phyloP scores from a whole-genome alignment of 1,140 invertebrate species.

The Muscidifurax raptorellus region DNA sequence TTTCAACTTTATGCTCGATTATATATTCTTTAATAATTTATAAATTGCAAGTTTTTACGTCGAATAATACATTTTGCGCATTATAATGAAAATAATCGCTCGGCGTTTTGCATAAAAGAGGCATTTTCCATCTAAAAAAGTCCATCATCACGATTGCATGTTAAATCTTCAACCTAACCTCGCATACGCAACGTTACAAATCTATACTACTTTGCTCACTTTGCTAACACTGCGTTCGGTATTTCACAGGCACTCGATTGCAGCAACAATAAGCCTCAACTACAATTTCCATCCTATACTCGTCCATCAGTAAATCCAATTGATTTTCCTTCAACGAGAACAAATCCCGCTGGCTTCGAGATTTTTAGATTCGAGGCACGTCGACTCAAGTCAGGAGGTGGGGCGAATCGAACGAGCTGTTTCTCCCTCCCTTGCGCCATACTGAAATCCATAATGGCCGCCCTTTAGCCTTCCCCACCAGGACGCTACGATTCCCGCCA shows the following conservation, averaged over 20 bases:
- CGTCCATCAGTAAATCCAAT: neutral
- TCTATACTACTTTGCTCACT: too few relatives aligned
- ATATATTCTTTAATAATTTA: slow-evolving; percentile 3
- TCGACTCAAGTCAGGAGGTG: neutral
- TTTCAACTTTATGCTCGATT: neutral
- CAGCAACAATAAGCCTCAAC: neutral
- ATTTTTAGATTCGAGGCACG: neutral
- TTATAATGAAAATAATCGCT: neutral
- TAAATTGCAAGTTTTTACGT: neutral
- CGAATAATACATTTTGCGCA: neutral
- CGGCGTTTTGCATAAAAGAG: neutral
- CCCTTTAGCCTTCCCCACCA: slow-evolving; percentile 46
- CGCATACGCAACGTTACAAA: too few relatives aligned
- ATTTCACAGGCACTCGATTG: too few relatives aligned
- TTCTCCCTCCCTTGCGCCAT: slow-evolving; percentile 63
- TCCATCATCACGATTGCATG: too few relatives aligned
- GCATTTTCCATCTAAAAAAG: neutral
- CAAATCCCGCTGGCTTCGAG: neutral
- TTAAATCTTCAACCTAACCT: too few relatives aligned
- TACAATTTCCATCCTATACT: neutral
- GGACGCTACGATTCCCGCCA: neutral
- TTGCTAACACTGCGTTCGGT: too few relatives aligned
- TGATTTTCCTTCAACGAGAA: neutral
- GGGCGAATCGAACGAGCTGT: slow-evolving; percentile 27
- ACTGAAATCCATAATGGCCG: slow-evolving; percentile 74